phyloP scores from a whole-genome alignment of 2,797 vertebrate genomes.

The Crenuchus spilurus region DNA sequence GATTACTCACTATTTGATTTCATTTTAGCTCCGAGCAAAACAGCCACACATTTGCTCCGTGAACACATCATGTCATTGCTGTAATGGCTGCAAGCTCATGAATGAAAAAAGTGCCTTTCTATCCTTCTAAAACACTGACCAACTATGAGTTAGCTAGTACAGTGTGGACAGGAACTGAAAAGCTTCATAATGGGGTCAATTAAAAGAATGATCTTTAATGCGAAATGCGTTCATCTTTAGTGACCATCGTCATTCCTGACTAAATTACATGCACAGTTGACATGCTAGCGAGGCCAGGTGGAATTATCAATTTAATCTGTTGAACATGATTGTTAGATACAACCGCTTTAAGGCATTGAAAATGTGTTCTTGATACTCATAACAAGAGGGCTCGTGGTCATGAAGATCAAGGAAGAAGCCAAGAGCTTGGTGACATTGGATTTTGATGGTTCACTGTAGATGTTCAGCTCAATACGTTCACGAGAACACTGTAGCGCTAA shows the following conservation, averaged over 20 bases:
- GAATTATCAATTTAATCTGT: slow-evolving; percentile 51
- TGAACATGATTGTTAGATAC: slow-evolving; percentile 59
- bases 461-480: too few relatives aligned
- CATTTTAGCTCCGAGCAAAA: slow-evolving; percentile 55
- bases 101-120: too few relatives aligned
- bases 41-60: too few relatives aligned
- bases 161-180: not conserved
- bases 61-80: slow-evolving; percentile 69
- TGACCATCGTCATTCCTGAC: slow-evolving; percentile 36
- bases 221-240: slow-evolving; percentile 11
- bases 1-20: slow-evolving; percentile 71
- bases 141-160: not conserved
- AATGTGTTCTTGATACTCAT: slow-evolving; percentile 29
- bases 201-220: not conserved
- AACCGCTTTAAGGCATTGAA: slow-evolving; percentile 59
- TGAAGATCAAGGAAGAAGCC: not conserved
- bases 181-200: not conserved
- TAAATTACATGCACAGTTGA: slow-evolving; percentile 51
- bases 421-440: not conserved
- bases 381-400: not conserved
- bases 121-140: not conserved
- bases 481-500: too few relatives aligned
- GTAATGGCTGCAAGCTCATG: slow-evolving; percentile 72
- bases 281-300: slow-evolving; percentile 51
- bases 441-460: not conserved